phyloP scores from a whole-genome alignment of 2,888 invertebrate species.

The Cremastinae sp. region DNA sequence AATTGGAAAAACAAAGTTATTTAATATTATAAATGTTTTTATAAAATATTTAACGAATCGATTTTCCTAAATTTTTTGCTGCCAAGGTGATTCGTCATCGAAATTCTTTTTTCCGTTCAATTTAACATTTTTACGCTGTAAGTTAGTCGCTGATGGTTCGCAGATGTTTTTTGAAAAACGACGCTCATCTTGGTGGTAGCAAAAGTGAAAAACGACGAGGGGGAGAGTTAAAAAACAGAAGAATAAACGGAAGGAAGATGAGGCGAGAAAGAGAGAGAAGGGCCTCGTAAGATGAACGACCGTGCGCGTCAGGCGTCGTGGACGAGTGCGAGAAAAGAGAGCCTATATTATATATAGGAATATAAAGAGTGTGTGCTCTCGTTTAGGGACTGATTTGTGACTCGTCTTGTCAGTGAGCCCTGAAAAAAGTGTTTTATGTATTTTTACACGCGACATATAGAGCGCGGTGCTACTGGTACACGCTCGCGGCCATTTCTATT shows the following conservation, averaged over 20 bases:
- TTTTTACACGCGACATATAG: constrained; percentile 14
- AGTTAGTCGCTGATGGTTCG: constrained; percentile 59
- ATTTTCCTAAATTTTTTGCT: constrained; percentile 11
- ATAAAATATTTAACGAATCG: too few species aligned
- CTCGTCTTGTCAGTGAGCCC: constrained; percentile 55
- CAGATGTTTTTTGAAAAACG: constrained; percentile 72
- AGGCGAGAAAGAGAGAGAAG: constrained; percentile 31
- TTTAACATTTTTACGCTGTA: constrained; percentile 63
- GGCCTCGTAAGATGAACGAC: constrained; percentile 23
- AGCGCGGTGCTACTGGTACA: constrained; percentile 37
- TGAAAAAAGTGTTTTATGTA: constrained; percentile 60
- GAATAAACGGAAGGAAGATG: constrained; percentile 30
- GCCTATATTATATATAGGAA: too few species aligned
- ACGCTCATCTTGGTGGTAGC: constrained; percentile 39
- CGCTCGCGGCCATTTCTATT: constrained; percentile 59
- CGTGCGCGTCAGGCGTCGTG: constrained; percentile 30
- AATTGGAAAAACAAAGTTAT: too few species aligned
- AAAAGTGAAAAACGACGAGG: constrained; percentile 25
- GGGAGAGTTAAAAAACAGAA: constrained; percentile 23
- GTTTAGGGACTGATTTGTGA: constrained; percentile 64
- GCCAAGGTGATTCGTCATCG: constrained; percentile 22
- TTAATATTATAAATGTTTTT: too few species aligned
- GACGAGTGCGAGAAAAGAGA: constrained; percentile 40
- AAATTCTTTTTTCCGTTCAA: constrained; percentile 58
- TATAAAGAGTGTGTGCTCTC: constrained; percentile 44